A percentile compares a stretch with the other conserved stretches of the same genome.
These are phyloP conservation scores for Hipparchia sbordonii DNA, from an alignment of 2,888 invertebrate genomes.

Conservation along the genomic window DNA sequence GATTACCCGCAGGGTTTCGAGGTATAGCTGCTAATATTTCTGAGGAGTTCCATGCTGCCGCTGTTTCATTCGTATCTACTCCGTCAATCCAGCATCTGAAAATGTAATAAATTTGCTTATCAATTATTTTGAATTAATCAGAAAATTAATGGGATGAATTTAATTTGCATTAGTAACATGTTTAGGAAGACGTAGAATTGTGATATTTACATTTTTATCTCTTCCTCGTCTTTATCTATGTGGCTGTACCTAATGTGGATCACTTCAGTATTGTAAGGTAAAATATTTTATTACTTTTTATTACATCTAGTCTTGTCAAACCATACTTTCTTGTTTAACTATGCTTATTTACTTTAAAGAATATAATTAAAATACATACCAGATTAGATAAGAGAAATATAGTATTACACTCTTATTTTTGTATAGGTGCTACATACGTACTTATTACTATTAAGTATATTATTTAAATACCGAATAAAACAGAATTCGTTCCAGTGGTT, in stretches of 20 bases:
- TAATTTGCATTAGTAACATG: too few species aligned
- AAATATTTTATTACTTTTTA: not conserved
- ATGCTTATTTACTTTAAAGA: not conserved
- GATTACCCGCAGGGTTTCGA: conserved; percentile 68
- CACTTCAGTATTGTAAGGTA: not conserved
- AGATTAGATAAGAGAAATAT: too few species aligned
- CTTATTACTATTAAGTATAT: too few species aligned
- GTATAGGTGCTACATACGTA: too few species aligned
- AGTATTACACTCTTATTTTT: too few species aligned
- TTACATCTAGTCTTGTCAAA: not conserved
- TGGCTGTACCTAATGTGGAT: not conserved
- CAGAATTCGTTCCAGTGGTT: too few species aligned
- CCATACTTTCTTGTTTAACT: not conserved
- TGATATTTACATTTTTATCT: not conserved
- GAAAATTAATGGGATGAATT: not conserved
- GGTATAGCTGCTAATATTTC: conserved; percentile 84
- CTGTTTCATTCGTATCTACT: conserved; percentile 81
- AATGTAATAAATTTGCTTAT: conserved; percentile 42
- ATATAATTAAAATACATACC: not conserved
- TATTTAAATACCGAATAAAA: too few species aligned
- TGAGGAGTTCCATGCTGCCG: conserved; percentile 82
- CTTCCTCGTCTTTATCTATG: not conserved
- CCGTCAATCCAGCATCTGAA: conserved; percentile 85
- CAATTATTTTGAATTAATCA: conserved; percentile 1
- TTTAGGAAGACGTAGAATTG: not conserved